Evolutionary conservation across 2,888 invertebrate species (phyloP).

Genomic region (Anarsia innoxiella): DNA sequence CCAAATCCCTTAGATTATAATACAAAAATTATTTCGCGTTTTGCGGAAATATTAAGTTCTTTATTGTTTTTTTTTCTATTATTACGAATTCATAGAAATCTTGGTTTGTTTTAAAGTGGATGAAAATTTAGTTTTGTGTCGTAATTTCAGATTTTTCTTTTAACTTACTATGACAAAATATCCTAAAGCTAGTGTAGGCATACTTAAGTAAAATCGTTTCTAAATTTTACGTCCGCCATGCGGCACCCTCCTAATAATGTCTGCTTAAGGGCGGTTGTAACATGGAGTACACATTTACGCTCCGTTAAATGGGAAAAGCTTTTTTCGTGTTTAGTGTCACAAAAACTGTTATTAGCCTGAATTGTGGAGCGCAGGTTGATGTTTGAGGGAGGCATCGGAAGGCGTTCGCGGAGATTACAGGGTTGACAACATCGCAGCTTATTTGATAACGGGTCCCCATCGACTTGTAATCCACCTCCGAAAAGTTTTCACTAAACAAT

Average conservation of each 20-base stretch:
- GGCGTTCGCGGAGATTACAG: slow-evolving; percentile 4
- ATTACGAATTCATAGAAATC: no score
- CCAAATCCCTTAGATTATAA: slow-evolving; percentile 6
- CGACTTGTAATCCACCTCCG: no score
- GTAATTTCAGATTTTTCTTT: no score
- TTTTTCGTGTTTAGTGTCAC: slow-evolving; percentile 75
- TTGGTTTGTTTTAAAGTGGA: no score
- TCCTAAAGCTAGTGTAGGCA: slow-evolving; percentile 55
- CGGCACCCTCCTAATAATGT: slow-evolving; percentile 71
- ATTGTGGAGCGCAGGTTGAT: slow-evolving; percentile 43
- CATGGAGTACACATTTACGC: slow-evolving; percentile 74
- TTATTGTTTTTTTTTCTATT: no score
- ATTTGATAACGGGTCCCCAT: no score
- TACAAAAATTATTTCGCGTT: background rate
- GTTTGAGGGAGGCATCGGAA: slow-evolving; percentile 16
- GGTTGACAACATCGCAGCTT: background rate
- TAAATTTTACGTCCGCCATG: slow-evolving; percentile 65
- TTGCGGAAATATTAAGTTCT: no score
- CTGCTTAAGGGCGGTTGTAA: slow-evolving; percentile 71
- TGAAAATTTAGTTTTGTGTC: no score
- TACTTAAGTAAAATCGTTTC: slow-evolving; percentile 68
- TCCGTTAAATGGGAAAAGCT: slow-evolving; percentile 73
- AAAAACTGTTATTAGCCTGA: slow-evolving; percentile 74
- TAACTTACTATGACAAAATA: no score
- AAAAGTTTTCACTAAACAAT: no score